Conservation (phyloP, 2,113 vertebrate species). For the Oryzias celebensis region DNA sequence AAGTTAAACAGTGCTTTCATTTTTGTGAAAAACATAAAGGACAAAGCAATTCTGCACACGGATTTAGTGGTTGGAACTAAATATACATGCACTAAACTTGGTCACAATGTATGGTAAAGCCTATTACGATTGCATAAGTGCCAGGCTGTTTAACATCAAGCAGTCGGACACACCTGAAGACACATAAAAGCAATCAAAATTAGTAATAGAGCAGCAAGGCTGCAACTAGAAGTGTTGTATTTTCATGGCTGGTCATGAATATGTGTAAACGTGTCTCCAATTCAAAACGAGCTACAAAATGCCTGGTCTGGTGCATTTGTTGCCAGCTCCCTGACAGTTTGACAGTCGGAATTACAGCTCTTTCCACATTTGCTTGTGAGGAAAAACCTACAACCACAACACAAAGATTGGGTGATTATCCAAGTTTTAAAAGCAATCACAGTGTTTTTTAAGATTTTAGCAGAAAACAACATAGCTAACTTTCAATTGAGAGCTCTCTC, state of each 20-base stretch:
- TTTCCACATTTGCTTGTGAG: not conserved
- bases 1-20: too few species aligned
- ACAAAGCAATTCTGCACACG: not conserved
- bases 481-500: too few species aligned
- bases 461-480: too few species aligned
- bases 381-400: not conserved
- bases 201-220: too few species aligned
- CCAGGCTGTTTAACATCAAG: constrained; percentile 2
- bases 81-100: constrained; percentile 20
- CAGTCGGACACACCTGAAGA: constrained; percentile 1
- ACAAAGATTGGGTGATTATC: not conserved
- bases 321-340: constrained; percentile 19
- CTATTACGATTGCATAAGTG: constrained; percentile 57
- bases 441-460: too few species aligned
- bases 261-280: too few species aligned
- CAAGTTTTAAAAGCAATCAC: too few species aligned
- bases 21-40: not conserved
- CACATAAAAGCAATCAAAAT: not conserved
- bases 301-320: not conserved
- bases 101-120: constrained; percentile 40
- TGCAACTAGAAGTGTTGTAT: too few species aligned
- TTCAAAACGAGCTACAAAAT: not conserved
- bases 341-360: constrained; percentile 28
- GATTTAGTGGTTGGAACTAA: constrained; percentile 22
- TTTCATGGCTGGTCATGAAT: too few species aligned